Conservation (phyloP, 2,113 vertebrate species). For the Natator depressus region DNA sequence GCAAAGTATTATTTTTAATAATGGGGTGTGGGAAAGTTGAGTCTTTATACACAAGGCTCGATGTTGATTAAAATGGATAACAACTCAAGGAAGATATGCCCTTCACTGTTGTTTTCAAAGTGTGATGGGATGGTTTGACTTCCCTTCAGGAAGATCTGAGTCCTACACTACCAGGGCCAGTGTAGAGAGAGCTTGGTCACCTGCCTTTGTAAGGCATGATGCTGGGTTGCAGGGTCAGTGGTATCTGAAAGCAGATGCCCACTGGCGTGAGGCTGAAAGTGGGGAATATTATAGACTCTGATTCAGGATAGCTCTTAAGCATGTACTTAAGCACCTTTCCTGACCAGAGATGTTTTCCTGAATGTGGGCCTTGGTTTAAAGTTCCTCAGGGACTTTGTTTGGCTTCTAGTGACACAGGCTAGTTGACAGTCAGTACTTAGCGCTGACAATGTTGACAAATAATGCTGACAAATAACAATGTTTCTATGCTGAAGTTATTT, state of each 20-base stretch:
- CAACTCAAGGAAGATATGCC: not conserved
- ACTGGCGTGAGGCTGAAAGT: not conserved
- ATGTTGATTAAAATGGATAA: not conserved
- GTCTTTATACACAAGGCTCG: not conserved
- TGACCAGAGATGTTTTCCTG: not conserved
- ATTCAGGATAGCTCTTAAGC: slow-evolving; percentile 13
- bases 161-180: not conserved
- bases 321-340: not conserved
- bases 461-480: not conserved
- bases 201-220: not conserved
- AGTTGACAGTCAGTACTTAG: not conserved
- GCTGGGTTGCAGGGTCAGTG: not conserved
- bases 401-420: not conserved
- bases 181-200: rapidly evolving
- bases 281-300: not conserved
- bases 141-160: not conserved
- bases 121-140: not conserved
- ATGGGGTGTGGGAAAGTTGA: not conserved
- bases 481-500: not conserved
- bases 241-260: not conserved
- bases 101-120: not conserved
- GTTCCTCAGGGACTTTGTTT: not conserved
- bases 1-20: not conserved
- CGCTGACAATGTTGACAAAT: too few relatives aligned
- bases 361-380: not conserved